Percentiles rank a stretch among this genome's conserved stretches.
These are phyloP conservation scores for Ricordea florida DNA, from an alignment of 92 coral and sea anemone genomes.

Conservation along the genomic window DNA sequence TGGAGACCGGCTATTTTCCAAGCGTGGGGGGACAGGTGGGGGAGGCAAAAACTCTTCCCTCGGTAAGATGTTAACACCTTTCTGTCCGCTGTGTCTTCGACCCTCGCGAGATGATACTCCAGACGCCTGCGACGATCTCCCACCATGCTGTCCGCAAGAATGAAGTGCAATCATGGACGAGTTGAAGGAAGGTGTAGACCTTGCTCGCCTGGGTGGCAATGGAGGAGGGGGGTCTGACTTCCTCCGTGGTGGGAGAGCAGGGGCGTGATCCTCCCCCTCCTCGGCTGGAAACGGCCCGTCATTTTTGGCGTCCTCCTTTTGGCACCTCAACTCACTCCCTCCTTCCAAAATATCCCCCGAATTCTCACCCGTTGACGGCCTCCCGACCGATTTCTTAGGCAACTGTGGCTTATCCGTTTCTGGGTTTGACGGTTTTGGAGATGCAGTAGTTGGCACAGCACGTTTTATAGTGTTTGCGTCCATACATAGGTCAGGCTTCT, in stretches of 20 bases:
- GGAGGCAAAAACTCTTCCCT: conserved; percentile 48
- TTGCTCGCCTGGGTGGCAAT: conserved; percentile 76
- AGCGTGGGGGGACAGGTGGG: conserved; percentile 91
- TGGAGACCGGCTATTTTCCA: conserved; percentile 63
- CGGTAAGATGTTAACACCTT: background rate
- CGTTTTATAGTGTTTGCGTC: no score
- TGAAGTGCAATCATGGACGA: background rate
- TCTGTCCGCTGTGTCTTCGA: background rate
- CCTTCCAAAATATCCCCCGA: background rate
- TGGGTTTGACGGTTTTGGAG: no score
- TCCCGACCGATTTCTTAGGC: no score
- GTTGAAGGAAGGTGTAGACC: conserved; percentile 37
- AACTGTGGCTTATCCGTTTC: no score
- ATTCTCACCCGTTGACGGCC: no score
- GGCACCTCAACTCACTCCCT: background rate
- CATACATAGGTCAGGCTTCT: no score
- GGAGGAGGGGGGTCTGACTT: conserved; percentile 84
- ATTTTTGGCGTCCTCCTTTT: conserved; percentile 3
- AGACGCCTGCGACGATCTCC: background rate
- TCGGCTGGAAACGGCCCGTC: background rate
- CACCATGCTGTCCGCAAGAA: background rate
- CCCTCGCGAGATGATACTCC: background rate
- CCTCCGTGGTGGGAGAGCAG: conserved; percentile 86
- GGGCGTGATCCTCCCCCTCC: conserved; percentile 39
- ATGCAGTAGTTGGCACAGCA: no score